Evolutionary conservation across 1,140 invertebrate genomes (phyloP).

Genomic region (Rhagoletis pomonella): DNA sequence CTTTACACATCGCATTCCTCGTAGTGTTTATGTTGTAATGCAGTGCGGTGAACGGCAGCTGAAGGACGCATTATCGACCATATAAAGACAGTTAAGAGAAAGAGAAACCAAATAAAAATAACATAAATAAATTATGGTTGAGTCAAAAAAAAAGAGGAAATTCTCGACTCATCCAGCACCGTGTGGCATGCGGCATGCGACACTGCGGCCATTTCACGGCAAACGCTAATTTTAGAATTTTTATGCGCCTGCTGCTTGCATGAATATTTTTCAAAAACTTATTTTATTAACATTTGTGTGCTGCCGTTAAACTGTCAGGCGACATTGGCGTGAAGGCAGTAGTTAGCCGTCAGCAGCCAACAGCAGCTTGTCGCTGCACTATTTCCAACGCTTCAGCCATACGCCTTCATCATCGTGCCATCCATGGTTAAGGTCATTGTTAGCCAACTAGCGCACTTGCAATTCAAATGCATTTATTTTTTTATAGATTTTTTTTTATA

Average conservation of each 20-base stretch:
- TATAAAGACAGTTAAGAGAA: constrained; percentile 9
- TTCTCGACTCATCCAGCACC: neutral
- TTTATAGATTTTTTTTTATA: constrained; percentile 18
- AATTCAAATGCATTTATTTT: neutral
- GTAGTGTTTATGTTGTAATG: neutral
- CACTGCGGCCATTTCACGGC: neutral
- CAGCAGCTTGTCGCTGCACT: neutral
- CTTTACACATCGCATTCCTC: neutral
- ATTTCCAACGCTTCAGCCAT: constrained; percentile 8
- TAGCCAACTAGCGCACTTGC: constrained; percentile 51
- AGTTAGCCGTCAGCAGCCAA: neutral
- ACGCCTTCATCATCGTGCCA: neutral
- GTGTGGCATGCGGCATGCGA: neutral
- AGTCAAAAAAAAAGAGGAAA: neutral
- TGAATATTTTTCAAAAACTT: constrained; percentile 17
- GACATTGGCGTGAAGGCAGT: neutral
- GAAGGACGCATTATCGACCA: constrained; percentile 42
- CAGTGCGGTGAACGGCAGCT: neutral
- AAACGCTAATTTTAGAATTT: constrained; percentile 14
- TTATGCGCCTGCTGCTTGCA: neutral
- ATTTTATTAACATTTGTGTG: constrained; percentile 36
- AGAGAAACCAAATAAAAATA: neutral
- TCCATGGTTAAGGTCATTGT: constrained; percentile 70
- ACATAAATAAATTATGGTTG: neutral
- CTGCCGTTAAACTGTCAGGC: constrained; percentile 15